Evolutionary conservation across 2,888 invertebrate species (phyloP), one percentile per base, ranked within the genome.

Genomic region (Chaetogeoica ovagalla): DNA sequence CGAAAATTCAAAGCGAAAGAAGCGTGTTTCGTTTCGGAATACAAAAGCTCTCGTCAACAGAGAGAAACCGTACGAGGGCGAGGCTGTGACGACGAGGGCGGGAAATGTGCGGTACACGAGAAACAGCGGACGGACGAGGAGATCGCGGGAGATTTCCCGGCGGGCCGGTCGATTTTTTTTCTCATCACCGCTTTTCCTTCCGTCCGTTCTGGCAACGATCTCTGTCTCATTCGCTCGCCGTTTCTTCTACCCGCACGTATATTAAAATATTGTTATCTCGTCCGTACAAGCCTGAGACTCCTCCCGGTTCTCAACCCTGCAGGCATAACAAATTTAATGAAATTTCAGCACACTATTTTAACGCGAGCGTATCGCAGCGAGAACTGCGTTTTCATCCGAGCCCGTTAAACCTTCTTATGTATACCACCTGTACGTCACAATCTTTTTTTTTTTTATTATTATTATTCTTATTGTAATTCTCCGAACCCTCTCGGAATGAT

Each of bases 211-310:
- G 8, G 11, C 60, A 11, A 21, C 59, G 9, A n/a, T 21, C 62
- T 23, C 37, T 30, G 2, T 30, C 30, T 30, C 30, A 30, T 30
- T 30, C 30, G 30, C 30, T 37, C 63, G 6, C 37, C 17, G 13
- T 4, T 11, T 30, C n/a, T 39, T 1, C 19, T 37, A 4, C 19
- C 11, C 55, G 52, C 69, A 13, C 39, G 21, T 52, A n/a, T 69
- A 30, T n/a, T 52, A 57, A 62, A 71, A 70, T 70, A 71, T 79
- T 79, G 70, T 79, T 79, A 70, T 79, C 77, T 77, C 77, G 52
- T 62, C 77, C 55, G 77, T 71, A 63, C 62, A 62, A 79, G 55
- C 39, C n/a, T 60, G 37, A 77, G 11, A 3, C 62, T 63, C 62
- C 39, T 62, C 70, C 62, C 55, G 65, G 30, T 30, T 4, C 30